Evolutionary conservation across 2,113 vertebrate species (phyloP), one percentile per base, ranked within the genome.

Genomic region (Silurus asotus): DNA sequence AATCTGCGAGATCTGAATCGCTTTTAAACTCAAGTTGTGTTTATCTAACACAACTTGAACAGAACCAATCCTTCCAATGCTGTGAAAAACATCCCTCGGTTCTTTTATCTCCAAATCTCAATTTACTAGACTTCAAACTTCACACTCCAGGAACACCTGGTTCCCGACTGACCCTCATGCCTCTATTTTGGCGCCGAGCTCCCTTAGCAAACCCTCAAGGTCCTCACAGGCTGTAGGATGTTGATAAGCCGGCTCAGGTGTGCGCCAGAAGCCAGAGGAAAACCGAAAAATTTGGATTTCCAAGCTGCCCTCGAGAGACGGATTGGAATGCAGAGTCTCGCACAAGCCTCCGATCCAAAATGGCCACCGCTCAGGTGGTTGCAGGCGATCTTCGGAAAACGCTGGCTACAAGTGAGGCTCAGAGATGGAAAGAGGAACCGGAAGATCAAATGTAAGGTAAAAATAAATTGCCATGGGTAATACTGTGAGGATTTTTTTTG

Each of bases 321-420:
- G 59, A 37, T 64, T 65, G 74, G 74, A 53, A 85, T 6, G 3
- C 59, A 4, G n/a, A 8, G 28, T 62, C 67, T 61, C 62, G 79
- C 77, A 56, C 56, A 76, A 76, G 70, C 53, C 82, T 75, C 51
- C 84, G 69, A 87, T 89, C 78, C 79, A 84, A 76, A 87, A 74
- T 84, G 77, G 82, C 83, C n/a, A 58, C 75, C 7, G 58, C 77
- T 84, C 51, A 70, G 78, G 37, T 55, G 13, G 17, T 64, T 53
- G 45, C 49, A 59, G 77, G 65, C 17, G 55, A 56, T 76, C 64
- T 82, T 62, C 14, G 19, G 15, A 45, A 75, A 79, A 59, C 55
- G 58, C 69, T 77, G 82, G 62, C 49, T 69, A 28, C 74, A 56
- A 83, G 62, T 48, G 8, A 58, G 17, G 14, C 65, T 56, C 37